Conservation (phyloP, 2,888 invertebrate species). For the Bombylius major region DNA sequence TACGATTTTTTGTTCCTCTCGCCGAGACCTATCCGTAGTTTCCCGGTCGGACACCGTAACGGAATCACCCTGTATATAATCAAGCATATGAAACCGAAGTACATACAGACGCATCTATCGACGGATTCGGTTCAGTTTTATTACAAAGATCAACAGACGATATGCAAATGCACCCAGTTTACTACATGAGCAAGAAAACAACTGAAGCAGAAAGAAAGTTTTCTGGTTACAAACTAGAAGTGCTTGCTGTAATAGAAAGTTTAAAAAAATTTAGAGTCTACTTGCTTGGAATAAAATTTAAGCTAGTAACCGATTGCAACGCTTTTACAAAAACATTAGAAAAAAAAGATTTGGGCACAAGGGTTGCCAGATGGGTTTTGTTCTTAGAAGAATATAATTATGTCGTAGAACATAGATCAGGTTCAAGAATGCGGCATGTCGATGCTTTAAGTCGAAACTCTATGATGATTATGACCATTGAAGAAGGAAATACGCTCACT, state of each 20-base stretch:
- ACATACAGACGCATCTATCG: slow-evolving; percentile 7
- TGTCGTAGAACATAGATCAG: slow-evolving; percentile 5
- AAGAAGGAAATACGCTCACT: slow-evolving; percentile 12
- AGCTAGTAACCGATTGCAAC: slow-evolving; percentile 22
- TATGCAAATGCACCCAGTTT: slow-evolving; percentile 21
- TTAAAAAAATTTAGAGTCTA: slow-evolving; percentile 23
- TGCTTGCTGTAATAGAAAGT: slow-evolving; percentile 23
- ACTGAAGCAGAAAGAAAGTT: slow-evolving; percentile 22
- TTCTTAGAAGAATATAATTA: slow-evolving; percentile 14
- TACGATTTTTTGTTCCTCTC: no score
- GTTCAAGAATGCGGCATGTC: no score
- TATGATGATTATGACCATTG: neutral
- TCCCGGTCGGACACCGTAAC: no score
- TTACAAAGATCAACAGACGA: slow-evolving; percentile 15
- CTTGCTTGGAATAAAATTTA: slow-evolving; percentile 20
- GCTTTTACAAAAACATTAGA: slow-evolving; percentile 21
- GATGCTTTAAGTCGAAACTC: no score
- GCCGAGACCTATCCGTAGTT: no score
- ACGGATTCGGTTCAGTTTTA: neutral
- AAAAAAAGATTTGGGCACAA: slow-evolving; percentile 18
- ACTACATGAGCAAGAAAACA: slow-evolving; percentile 24
- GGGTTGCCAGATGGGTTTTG: slow-evolving; percentile 20
- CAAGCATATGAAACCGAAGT: slow-evolving; percentile 16
- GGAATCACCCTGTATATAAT: no score
- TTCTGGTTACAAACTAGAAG: slow-evolving; percentile 25